Base-by-base conservation (phyloP, 2,888 invertebrate species). In the Xiphydria camelus region DNA sequence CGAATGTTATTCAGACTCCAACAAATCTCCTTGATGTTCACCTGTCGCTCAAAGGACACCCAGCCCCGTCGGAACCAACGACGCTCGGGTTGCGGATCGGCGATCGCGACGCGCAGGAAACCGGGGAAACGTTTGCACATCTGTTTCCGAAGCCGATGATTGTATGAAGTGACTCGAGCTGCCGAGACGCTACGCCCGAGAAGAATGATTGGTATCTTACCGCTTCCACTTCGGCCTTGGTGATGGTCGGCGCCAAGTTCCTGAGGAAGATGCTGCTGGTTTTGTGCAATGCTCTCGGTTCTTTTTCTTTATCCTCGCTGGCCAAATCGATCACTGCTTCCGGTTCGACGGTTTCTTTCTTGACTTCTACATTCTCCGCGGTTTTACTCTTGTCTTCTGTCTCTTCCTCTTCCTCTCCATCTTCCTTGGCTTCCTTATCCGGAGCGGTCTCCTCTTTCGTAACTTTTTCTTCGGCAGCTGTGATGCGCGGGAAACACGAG, bases 21-120 rank as follows among this genome's bases (percentile, higher is more conserved):
- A 77, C 98, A 99, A 57, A 99, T 98, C 72, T 99, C 98, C 73
- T 98, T 98, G 57, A 99, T 98, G 77, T 98, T 97, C 33, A 98
- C 96, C 67, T 94, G 91, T 14, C 96, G 83, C 56, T 92, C 89
- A 77, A 97, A 98, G 0, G 98, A 98, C 22, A 97, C 95, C 98
- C 98, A 99, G 26, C 97, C 99, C 36, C 98, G 85, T 9, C 99
- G 86, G 76, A 93, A 91, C 90, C 97, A 99, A 31, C 94, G 85
- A 15, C 97, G 83, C 70, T 99, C 99, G 0, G 95, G 92, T 66
- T 95, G 85, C 0, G 99, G 98, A 78, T 99, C 99, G 0, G 98
- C 96, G 42, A 99, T 83, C 1, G 97, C 96, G 7, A 98, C 94
- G 39, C 99, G 84, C 46, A 98, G 78, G 75, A 94, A 99, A 0